Evolutionary conservation across 2,888 invertebrate species (phyloP).

Genomic region (Tridacna crocea): DNA sequence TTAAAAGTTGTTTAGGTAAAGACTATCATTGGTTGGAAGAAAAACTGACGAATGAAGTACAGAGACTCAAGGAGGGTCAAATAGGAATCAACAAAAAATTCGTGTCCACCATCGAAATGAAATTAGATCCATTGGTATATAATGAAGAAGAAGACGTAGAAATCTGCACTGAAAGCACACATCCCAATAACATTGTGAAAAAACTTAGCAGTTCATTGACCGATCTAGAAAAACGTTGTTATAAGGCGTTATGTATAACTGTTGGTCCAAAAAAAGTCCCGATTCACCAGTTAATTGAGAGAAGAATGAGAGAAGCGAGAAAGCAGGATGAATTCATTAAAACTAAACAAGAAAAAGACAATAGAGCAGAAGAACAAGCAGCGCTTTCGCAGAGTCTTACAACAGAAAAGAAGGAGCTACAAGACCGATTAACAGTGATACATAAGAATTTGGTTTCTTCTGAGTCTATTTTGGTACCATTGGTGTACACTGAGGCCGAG

Average conservation of each 20-base stretch:
- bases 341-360: background rate
- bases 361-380: conserved; percentile 10
- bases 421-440: conserved; percentile 9
- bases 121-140: conserved; percentile 14
- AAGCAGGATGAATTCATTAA: background rate
- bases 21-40: conserved; percentile 47
- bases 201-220: conserved; percentile 11
- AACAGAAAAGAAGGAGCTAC: conserved; percentile 11
- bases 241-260: conserved; percentile 8
- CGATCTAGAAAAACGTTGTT: conserved; percentile 14
- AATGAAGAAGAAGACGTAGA: conserved; percentile 3
- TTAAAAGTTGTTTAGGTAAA: conserved; percentile 28
- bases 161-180: background rate
- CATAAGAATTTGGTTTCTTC: conserved; percentile 8
- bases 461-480: conserved; percentile 2
- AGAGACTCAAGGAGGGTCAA: conserved; percentile 12
- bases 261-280: conserved; percentile 7
- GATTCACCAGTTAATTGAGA: conserved; percentile 16
- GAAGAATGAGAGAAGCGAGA: conserved; percentile 9
- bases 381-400: conserved; percentile 3
- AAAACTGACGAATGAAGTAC: conserved; percentile 19
- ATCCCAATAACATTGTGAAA: conserved; percentile 15
- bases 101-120: conserved; percentile 1
- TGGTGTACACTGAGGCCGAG: conserved; percentile 4
- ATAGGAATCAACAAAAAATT: conserved; percentile 16